phyloP scores from a whole-genome alignment of 2,113 vertebrate genomes.

The Pomatostomus ruficeps region DNA sequence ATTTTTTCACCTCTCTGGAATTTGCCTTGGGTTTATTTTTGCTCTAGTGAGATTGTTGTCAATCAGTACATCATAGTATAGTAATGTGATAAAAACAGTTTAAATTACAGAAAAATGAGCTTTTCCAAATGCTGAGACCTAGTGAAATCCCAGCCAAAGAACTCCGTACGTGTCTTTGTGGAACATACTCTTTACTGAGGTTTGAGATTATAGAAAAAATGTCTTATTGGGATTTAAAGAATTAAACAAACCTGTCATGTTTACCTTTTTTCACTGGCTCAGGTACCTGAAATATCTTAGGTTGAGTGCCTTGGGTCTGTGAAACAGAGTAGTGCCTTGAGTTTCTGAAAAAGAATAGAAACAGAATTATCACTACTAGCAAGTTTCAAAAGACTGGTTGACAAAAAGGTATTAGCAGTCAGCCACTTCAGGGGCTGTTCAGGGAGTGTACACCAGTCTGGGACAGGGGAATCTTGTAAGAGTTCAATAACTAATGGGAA shows the following conservation, averaged over 20 bases:
- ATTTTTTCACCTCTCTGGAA: neutral
- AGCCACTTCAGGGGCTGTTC: neutral
- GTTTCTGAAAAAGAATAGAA: neutral
- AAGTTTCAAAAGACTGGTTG: neutral
- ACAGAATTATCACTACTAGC: neutral
- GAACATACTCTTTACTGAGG: neutral
- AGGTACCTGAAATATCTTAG: neutral
- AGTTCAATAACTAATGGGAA: neutral
- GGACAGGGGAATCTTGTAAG: neutral
- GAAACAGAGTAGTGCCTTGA: neutral
- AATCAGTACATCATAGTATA: neutral
- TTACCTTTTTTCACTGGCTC: conserved; percentile 30
- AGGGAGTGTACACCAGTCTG: neutral
- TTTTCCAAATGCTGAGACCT: neutral
- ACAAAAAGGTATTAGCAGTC: neutral
- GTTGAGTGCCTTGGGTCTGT: neutral
- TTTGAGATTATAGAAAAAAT: neutral
- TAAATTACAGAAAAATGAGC: neutral
- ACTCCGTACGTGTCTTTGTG: neutral
- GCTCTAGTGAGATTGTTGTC: neutral
- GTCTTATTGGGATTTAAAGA: neutral
- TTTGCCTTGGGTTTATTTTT: neutral
- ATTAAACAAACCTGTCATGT: neutral
- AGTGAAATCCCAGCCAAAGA: neutral
- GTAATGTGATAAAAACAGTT: neutral